These are phyloP conservation scores for Pelosia muscerda DNA, from an alignment of 2,888 invertebrate genomes.

Conservation along the genomic window DNA sequence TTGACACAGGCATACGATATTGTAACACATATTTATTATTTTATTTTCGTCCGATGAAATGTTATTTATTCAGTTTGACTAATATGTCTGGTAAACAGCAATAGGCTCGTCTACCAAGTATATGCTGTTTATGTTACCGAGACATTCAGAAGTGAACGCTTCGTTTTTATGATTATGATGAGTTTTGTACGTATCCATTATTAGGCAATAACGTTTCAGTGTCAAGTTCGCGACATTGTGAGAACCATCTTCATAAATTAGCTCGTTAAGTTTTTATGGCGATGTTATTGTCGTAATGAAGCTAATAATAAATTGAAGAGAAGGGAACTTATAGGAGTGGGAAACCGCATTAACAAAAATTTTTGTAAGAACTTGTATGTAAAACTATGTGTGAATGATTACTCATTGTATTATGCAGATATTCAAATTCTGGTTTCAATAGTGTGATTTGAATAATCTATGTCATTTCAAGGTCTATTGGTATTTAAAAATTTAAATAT, in stretches of 20 bases:
- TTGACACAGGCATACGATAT: not conserved
- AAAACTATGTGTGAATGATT: slow-evolving; percentile 1
- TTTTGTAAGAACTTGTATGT: not conserved
- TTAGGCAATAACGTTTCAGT: not conserved
- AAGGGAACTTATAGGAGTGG: slow-evolving; percentile 19
- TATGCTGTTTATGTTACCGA: not conserved
- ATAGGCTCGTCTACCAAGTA: too few relatives aligned
- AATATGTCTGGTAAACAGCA: not conserved
- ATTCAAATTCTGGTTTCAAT: not conserved
- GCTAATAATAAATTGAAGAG: slow-evolving; percentile 39
- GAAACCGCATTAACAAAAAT: slow-evolving; percentile 18
- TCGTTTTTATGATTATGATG: not conserved
- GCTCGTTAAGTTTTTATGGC: slow-evolving; percentile 45
- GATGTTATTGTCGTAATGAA: slow-evolving; percentile 40
- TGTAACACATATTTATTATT: not conserved
- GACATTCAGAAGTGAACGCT: too few relatives aligned
- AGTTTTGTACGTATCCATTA: not conserved
- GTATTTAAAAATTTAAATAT: not conserved
- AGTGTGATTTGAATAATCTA: not conserved
- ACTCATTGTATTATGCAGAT: slow-evolving; percentile 9
- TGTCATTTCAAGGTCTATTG: slow-evolving; percentile 2
- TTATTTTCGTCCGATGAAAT: too few relatives aligned
- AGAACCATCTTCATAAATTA: slow-evolving; percentile 36
- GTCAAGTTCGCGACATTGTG: slow-evolving; percentile 23
- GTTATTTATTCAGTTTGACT: not conserved